Base-by-base conservation (phyloP, 1,140 invertebrate genomes). In the Maconellicoccus hirsutus region DNA sequence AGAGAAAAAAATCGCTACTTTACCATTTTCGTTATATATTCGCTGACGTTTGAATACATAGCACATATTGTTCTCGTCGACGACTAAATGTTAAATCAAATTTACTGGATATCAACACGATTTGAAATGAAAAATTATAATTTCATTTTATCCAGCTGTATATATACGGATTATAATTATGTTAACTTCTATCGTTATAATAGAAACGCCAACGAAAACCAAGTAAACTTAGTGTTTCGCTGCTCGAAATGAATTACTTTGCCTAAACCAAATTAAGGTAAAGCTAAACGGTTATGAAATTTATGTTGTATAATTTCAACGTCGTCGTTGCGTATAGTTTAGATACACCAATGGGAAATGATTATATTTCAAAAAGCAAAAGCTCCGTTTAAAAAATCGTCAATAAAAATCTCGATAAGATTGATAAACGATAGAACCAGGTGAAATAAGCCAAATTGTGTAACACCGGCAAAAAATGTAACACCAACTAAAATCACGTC, bases 201-300 rank as follows among this genome's bases (percentile, higher is more conserved):
- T 33, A 52, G 42, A 14, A 16, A 52, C 42, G 42, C 42, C 42
- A 52, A 52, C 42, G 42, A 19, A 52, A 52, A 52, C 42, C 42
- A 14, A 19, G 42, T 19, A 52, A 52, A 52, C 42, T 52, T 14
- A 16, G 42, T 52, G n/a, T 16, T 52, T 52, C n/a, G 42, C n/a
- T 8, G 42, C 12, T 52, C n/a, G 29, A 52, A 52, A 52, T 52
- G 42, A 52, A 52, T 52, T 52, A 52, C 29, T 33, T 33, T 52
- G n/a, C 42, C 42, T 52, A 52, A 52, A 52, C n/a, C n/a, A 52
- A 16, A 52, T 52, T 33, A 52, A 52, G 42, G 42, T 52, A 52
- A 52, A 16, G 42, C n/a, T 52, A 52, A 19, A 52, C 42, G 42
- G 12, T 52, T 52, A 52, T 19, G 42, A 52, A 52, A 52, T 52